Evolutionary conservation across 2,888 invertebrate species (phyloP), one percentile per base, ranked within the genome.

Genomic region (Athrips mouffetella): DNA sequence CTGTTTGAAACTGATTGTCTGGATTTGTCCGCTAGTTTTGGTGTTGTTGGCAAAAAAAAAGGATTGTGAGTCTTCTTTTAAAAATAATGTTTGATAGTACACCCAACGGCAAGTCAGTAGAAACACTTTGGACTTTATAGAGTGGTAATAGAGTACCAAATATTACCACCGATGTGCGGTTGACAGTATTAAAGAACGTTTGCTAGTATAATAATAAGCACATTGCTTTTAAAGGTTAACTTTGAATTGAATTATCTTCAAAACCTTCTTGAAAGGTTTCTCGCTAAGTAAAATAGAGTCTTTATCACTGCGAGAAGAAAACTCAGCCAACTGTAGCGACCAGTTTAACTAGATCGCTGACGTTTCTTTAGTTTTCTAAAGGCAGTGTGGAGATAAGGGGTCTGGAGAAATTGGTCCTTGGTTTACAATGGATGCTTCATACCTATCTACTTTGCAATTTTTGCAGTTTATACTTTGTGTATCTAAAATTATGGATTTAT

Each of bases 251-350:
- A 31, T 13, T 40, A 30, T 31, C 30, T 44, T 37, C 15, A 47
- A 41, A 23, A 31, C 16, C 45, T 33, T 46, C 37, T 40, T 40
- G 15, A 35, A 35, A 35, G 18, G 18, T 35, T 35, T 35, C 35
- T 35, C 15, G n/a, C n/a, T 10, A 35, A 39, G 40, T 31, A 31
- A 48, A 48, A 23, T 33, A 33, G n/a, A n/a, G n/a, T n/a, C 11
- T 41, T 46, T 53, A 51, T 51, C 50, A 25, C 33, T 45, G 37
- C 27, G 39, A 47, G 46, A 49, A 50, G 41, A 40, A 41, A 39
- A 13, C 46, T 35, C 35, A 35, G 15, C 35, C 35, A 18, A 35
- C 35, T 18, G 6, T 27, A 5, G 11, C 27, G 16, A 21, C 49
- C 45, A 49, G 33, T 33, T 13, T 30, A 31, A 33, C 21, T 39